A percentile compares a stretch with the other conserved stretches of the same genome.
Conservation (phyloP, 2,797 vertebrate genomes). For the Pseudomugil gertrudae region DNA sequence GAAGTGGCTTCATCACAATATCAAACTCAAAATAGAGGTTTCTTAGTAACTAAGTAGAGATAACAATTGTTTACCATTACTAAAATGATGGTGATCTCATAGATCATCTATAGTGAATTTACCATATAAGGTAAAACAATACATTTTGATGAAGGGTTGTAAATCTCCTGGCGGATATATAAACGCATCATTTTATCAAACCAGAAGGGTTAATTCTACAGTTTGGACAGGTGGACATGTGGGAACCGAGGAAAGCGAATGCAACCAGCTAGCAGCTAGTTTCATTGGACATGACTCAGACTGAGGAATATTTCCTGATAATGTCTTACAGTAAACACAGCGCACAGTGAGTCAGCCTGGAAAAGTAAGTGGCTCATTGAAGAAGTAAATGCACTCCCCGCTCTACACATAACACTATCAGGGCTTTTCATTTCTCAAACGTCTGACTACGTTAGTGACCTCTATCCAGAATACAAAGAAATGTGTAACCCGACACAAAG, state of each 20-base stretch:
- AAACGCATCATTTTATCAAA: too few species aligned
- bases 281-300: slow-evolving; percentile 19
- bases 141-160: too few species aligned
- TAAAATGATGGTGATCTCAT: too few species aligned
- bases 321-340: slow-evolving; percentile 9
- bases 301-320: slow-evolving; percentile 19
- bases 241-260: background rate
- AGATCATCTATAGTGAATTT: too few species aligned
- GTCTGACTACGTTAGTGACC: background rate
- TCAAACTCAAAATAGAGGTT: too few species aligned
- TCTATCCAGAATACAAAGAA: background rate
- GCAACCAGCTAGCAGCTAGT: background rate
- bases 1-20: too few species aligned
- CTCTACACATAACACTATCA: slow-evolving; percentile 20
- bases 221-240: background rate
- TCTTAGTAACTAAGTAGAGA: too few species aligned
- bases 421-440: slow-evolving; percentile 3
- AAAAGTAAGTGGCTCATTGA: slow-evolving; percentile 2
- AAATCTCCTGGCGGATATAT: too few species aligned
- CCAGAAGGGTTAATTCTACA: too few species aligned
- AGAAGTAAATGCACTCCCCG: slow-evolving; percentile 5
- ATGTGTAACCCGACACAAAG: slow-evolving; percentile 20
- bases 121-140: too few species aligned
- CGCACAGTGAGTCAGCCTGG: background rate
- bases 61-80: too few species aligned